Evolutionary conservation across 2,797 vertebrate genomes (phyloP).

Genomic region (Enteromius trimaculatus): DNA sequence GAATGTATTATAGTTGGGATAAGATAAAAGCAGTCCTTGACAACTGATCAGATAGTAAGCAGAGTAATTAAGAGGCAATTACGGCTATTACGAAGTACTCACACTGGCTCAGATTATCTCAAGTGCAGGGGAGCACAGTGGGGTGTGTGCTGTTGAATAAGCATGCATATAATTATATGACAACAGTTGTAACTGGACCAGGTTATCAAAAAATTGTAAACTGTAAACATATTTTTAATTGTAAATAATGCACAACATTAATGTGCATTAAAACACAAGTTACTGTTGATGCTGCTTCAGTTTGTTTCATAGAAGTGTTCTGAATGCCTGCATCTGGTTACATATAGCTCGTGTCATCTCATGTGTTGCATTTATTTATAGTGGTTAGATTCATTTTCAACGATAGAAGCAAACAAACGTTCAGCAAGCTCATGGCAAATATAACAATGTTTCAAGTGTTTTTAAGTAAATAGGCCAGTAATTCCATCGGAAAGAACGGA

Average conservation of each 20-base stretch:
- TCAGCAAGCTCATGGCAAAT: neutral
- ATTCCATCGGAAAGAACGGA: neutral
- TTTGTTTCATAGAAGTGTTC: neutral
- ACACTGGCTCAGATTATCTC: constrained; percentile 48
- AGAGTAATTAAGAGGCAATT: constrained; percentile 54
- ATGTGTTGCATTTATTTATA: neutral
- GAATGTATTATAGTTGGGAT: constrained; percentile 2
- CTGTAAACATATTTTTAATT: constrained; percentile 5
- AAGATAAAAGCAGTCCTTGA: constrained; percentile 43
- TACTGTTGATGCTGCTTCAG: neutral
- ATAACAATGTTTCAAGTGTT: neutral
- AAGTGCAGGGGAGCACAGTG: constrained; percentile 40
- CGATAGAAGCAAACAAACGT: no score
- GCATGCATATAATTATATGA: constrained; percentile 35
- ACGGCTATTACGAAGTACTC: constrained; percentile 39
- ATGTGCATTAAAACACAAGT: neutral
- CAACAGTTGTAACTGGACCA: constrained; percentile 2
- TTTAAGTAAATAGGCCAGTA: neutral
- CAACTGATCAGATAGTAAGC: constrained; percentile 44
- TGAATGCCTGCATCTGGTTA: no score
- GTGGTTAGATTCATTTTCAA: neutral
- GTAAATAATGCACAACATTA: neutral
- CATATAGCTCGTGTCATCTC: neutral
- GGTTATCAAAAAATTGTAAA: constrained; percentile 6
- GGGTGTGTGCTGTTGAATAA: constrained; percentile 21